A percentile compares a stretch with the other conserved stretches of the same genome.
These are phyloP conservation scores for Patella caerulea DNA, from an alignment of 2,888 invertebrate species.

Conservation along the genomic window DNA sequence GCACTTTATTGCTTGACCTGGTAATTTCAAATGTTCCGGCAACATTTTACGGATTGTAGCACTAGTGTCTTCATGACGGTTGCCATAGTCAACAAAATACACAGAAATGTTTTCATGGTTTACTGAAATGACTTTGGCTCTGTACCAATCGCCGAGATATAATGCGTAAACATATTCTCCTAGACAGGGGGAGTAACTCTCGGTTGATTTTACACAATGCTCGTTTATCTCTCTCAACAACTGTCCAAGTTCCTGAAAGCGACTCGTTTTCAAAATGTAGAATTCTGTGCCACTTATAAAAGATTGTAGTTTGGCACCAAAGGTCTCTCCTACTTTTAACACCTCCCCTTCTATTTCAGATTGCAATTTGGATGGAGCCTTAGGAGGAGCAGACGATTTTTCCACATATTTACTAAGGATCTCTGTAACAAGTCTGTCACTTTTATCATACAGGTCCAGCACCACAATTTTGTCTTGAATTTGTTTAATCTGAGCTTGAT, in stretches of 20 bases:
- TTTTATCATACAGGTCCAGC: not conserved
- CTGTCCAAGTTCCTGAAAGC: not conserved
- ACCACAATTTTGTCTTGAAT: not conserved
- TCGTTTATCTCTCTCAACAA: not conserved
- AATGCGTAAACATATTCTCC: constrained; percentile 47
- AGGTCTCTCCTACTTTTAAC: not conserved
- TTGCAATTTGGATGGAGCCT: not conserved
- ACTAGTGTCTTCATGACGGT: constrained; percentile 43
- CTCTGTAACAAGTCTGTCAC: not conserved
- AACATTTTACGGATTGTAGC: constrained; percentile 40
- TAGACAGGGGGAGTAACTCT: not conserved
- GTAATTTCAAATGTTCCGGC: constrained; percentile 31
- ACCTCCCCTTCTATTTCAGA: not conserved
- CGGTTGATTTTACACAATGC: not conserved
- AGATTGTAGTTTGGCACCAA: not conserved
- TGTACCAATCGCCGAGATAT: constrained; percentile 50
- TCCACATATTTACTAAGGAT: not conserved
- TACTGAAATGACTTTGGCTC: constrained; percentile 44
- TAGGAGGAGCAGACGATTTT: not conserved
- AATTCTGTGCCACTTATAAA: not conserved
- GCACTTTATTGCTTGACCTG: constrained; percentile 56
- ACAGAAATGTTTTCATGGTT: constrained; percentile 34
- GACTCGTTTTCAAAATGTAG: not conserved
- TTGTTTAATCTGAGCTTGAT: not conserved
- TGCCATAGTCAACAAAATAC: constrained; percentile 64